Evolutionary conservation across 1,140 invertebrate species (phyloP).

Genomic region (Drosophila pseudoobscura): DNA sequence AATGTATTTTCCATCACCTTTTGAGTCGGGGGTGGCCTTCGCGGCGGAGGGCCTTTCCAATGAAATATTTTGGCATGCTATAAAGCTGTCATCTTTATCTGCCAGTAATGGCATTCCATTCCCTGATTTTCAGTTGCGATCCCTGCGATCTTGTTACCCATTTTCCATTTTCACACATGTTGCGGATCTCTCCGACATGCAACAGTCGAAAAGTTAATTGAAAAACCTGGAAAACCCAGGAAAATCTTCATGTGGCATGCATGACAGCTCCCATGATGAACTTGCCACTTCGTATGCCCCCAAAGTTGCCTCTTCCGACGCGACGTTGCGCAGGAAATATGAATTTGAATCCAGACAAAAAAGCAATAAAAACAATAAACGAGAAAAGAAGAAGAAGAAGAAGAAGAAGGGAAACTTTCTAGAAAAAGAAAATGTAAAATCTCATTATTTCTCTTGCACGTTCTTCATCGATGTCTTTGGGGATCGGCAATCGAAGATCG

Average conservation of each 20-base stretch:
- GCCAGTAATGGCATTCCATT: too few relatives aligned
- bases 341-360: conserved; percentile 1
- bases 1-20: too few relatives aligned
- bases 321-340: not conserved
- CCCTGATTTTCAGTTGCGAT: too few relatives aligned
- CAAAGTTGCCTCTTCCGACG: conserved; percentile 35
- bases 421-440: conserved; percentile 56
- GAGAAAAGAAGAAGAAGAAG: conserved; percentile 1
- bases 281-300: conserved; percentile 5
- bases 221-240: conserved; percentile 1
- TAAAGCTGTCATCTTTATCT: too few relatives aligned
- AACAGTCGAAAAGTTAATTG: too few relatives aligned
- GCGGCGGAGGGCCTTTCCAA: too few relatives aligned
- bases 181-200: too few relatives aligned
- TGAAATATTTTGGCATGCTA: too few relatives aligned
- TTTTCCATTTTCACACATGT: too few relatives aligned
- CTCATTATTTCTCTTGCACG: conserved; percentile 55
- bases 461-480: conserved; percentile 36
- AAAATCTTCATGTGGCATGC: conserved; percentile 31
- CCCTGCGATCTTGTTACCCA: too few relatives aligned
- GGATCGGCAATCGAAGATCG: too few relatives aligned
- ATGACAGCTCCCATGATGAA: conserved; percentile 20
- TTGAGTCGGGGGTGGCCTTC: too few relatives aligned
- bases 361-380: conserved; percentile 26
- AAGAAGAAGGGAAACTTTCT: conserved; percentile 39